These are phyloP conservation scores for Yponomeuta plumbellus DNA, from an alignment of 2,888 invertebrate genomes.

Conservation along the genomic window DNA sequence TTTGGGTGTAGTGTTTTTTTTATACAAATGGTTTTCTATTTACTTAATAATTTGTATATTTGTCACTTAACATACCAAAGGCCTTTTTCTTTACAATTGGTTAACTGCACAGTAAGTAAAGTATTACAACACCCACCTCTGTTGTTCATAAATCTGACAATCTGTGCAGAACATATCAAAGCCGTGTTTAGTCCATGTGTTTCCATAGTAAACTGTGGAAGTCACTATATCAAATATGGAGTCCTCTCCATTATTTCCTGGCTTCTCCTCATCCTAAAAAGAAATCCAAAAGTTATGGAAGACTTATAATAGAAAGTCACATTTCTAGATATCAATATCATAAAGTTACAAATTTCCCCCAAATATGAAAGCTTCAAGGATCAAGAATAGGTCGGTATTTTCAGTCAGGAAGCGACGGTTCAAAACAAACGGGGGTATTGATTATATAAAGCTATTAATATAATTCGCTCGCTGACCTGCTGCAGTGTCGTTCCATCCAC, in stretches of 20 bases:
- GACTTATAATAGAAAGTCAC: not conserved
- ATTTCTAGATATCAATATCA: not conserved
- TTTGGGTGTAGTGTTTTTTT: too few relatives aligned
- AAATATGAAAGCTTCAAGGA: not conserved
- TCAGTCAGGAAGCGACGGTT: not conserved
- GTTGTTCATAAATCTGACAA: constrained; percentile 75
- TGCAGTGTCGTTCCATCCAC: constrained; percentile 78
- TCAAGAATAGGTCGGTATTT: not conserved
- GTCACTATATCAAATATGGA: constrained; percentile 85
- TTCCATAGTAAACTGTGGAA: constrained; percentile 81
- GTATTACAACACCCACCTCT: constrained; percentile 46
- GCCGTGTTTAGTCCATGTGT: constrained; percentile 81
- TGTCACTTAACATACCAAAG: not conserved
- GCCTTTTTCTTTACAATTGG: not conserved
- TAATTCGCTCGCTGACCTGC: constrained; percentile 57
- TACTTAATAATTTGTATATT: not conserved
- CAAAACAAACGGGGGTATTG: constrained; percentile 26
- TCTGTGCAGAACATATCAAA: constrained; percentile 80
- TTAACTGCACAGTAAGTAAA: too few relatives aligned
- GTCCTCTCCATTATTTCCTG: constrained; percentile 76
- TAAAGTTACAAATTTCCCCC: not conserved
- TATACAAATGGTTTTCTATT: too few relatives aligned
- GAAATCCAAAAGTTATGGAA: constrained; percentile 6
- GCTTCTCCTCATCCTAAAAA: constrained; percentile 63
- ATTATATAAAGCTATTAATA: constrained; percentile 51